These are phyloP conservation scores for Siderastrea siderea DNA, from an alignment of 92 coral and sea anemone species.

Conservation along the genomic window DNA sequence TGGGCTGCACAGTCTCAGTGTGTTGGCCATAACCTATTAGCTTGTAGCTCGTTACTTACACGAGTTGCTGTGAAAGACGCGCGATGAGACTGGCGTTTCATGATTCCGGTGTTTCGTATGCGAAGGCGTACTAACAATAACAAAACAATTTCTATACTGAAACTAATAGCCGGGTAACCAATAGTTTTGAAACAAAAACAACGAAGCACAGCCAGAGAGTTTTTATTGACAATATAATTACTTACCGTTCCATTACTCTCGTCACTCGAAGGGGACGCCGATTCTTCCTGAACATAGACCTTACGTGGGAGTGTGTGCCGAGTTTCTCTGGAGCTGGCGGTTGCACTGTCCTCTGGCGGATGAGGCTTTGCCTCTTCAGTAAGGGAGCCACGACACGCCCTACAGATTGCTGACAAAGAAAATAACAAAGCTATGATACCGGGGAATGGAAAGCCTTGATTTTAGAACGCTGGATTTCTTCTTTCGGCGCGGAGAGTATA, in stretches of 20 bases:
- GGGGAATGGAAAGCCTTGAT: not conserved
- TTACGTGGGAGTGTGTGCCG: constrained; percentile 28
- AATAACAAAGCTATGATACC: constrained; percentile 10
- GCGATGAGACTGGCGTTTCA: constrained; percentile 11
- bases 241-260: constrained; percentile 29
- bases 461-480: constrained; percentile 15
- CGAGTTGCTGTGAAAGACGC: constrained; percentile 2
- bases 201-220: not conserved
- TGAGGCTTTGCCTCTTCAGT: constrained; percentile 31
- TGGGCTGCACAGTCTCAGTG: constrained; percentile 14
- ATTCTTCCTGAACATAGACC: constrained; percentile 34
- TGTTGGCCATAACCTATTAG: constrained; percentile 22
- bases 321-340: constrained; percentile 26
- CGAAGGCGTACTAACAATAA: constrained; percentile 7
- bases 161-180: constrained; percentile 11
- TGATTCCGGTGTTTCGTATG: not conserved
- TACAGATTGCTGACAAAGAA: constrained; percentile 13
- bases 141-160: constrained; percentile 33
- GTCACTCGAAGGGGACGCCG: constrained; percentile 13
- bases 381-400: constrained; percentile 21
- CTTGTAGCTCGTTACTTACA: constrained; percentile 11
- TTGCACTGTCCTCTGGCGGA: constrained; percentile 4
- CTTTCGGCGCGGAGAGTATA: not conserved
- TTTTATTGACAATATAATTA: constrained; percentile 23
- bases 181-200: constrained; percentile 4